phyloP scores from a whole-genome alignment of 2,888 invertebrate genomes.

The Gastracanthus pulcherrimus region DNA sequence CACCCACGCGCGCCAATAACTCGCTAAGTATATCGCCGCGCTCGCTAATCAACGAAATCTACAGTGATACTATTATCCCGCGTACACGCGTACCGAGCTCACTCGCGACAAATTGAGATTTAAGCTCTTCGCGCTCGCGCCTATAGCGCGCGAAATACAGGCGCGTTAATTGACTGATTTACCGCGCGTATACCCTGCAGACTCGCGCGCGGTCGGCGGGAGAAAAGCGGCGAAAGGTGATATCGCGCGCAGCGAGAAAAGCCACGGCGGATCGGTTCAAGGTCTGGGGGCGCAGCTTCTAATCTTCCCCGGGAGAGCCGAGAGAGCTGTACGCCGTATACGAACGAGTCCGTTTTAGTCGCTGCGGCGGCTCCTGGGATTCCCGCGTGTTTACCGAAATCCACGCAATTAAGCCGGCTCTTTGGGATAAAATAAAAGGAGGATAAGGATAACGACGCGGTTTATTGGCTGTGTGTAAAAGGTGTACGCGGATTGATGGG shows the following conservation, averaged over 20 bases:
- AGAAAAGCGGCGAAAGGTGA: constrained; percentile 8
- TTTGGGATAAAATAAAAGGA: neutral
- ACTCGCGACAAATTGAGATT: constrained; percentile 20
- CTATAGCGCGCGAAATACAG: neutral
- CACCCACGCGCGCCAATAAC: neutral
- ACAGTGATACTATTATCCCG: neutral
- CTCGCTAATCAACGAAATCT: neutral
- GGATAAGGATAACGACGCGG: neutral
- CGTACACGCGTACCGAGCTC: neutral
- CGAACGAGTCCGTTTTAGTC: neutral
- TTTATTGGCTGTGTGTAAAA: neutral
- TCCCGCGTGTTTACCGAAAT: constrained; percentile 3
- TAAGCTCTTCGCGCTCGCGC: neutral
- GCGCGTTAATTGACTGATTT: constrained; percentile 33
- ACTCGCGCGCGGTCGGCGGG: neutral
- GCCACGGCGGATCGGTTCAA: constrained; percentile 3
- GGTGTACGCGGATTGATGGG: too few relatives aligned
- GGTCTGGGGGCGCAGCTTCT: neutral
- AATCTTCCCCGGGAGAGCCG: constrained; percentile 6
- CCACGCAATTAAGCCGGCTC: neutral
- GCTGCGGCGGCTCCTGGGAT: neutral
- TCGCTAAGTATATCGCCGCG: neutral
- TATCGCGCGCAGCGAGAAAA: neutral
- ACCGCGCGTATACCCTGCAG: too few relatives aligned
- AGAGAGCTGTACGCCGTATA: neutral